phyloP scores from a whole-genome alignment of 2,113 vertebrate species.

The Mixornis gularis region DNA sequence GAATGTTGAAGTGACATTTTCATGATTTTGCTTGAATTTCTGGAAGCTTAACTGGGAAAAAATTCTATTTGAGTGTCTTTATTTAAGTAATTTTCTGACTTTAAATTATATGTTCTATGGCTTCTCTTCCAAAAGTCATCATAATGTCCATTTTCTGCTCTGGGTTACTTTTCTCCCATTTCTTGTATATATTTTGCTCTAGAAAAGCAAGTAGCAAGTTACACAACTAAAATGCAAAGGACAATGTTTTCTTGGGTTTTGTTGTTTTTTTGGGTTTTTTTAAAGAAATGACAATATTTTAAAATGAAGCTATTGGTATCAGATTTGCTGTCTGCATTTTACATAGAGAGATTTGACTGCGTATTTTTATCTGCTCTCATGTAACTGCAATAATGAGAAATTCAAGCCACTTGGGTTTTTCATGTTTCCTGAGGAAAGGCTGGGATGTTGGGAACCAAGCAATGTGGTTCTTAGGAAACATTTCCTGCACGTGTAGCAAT shows the following conservation, averaged over 20 bases:
- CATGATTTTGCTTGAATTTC: not conserved
- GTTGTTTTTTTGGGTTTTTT: not conserved
- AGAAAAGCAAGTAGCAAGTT: not conserved
- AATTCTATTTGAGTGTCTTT: not conserved
- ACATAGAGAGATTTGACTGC: not conserved
- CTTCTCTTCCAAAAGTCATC: not conserved
- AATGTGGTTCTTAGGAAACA: not conserved
- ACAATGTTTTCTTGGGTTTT: not conserved
- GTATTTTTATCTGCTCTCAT: not conserved
- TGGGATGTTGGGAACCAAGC: not conserved
- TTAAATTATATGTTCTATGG: not conserved
- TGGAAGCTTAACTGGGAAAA: not conserved
- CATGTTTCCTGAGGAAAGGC: not conserved
- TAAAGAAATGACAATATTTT: not conserved
- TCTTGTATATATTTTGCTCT: not conserved
- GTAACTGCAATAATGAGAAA: not conserved
- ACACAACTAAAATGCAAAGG: not conserved
- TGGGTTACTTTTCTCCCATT: not conserved
- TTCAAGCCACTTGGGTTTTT: not conserved
- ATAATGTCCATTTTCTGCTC: not conserved
- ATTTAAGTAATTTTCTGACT: not conserved
- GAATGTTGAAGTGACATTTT: not conserved
- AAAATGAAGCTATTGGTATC: not conserved
- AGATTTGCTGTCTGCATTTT: not conserved
- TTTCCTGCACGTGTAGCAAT: not conserved